A percentile compares a stretch with the other conserved stretches of the same genome.
These are phyloP conservation scores for Drosophila simulans DNA, from an alignment of 1,140 invertebrate genomes.

Conservation along the genomic window DNA sequence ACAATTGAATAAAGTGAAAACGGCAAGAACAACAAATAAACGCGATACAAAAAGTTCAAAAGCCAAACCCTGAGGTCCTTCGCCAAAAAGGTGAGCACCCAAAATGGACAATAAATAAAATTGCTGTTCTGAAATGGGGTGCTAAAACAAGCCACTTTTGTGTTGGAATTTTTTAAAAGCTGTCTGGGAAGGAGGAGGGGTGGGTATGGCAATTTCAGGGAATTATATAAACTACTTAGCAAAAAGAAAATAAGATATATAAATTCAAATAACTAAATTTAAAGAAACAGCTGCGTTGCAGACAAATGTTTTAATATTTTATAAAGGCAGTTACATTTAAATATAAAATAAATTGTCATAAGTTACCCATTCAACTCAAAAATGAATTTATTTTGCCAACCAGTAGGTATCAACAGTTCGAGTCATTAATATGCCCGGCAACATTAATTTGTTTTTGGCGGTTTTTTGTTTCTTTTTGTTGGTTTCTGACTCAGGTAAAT, in stretches of 20 bases:
- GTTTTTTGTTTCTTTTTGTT: background rate
- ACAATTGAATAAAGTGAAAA: conserved; percentile 15
- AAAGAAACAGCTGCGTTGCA: too few relatives aligned
- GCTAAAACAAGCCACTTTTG: conserved; percentile 32
- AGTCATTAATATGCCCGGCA: background rate
- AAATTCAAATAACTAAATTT: too few relatives aligned
- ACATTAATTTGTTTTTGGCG: conserved; percentile 16
- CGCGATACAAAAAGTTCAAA: conserved; percentile 53
- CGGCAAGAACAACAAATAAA: conserved; percentile 30
- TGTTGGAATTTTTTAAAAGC: conserved; percentile 18
- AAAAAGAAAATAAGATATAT: background rate
- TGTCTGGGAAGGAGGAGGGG: background rate
- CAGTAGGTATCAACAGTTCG: background rate
- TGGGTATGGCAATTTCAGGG: background rate
- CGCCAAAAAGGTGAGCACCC: conserved; percentile 16
- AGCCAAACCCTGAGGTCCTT: conserved; percentile 6
- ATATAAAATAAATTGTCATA: too few relatives aligned
- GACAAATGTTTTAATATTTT: too few relatives aligned
- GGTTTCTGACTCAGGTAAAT: conserved; percentile 26
- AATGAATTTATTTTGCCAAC: background rate
- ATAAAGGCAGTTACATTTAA: too few relatives aligned
- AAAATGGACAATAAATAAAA: conserved; percentile 59
- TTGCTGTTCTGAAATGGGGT: conserved; percentile 30
- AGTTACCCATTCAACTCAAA: too few relatives aligned
- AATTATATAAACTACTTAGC: background rate